A percentile compares a stretch with the other conserved stretches of the same genome.
phyloP scores from a whole-genome alignment of 2,888 invertebrate species.

The Byasa hedistus region DNA sequence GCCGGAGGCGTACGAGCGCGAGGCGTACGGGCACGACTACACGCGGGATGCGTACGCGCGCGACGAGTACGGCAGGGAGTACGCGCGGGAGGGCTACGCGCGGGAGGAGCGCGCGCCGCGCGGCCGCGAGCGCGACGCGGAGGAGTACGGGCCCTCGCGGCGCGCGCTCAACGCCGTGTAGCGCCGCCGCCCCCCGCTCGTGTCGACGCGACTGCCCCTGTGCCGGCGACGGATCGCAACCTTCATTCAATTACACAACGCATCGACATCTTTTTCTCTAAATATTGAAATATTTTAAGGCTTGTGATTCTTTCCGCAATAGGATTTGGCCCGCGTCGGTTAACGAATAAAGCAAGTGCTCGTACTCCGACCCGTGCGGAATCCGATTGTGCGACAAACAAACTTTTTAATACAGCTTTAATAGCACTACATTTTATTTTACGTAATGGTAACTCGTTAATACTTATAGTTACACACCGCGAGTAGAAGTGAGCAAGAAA shows the following conservation, averaged over 20 bases:
- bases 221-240: slow-evolving; percentile 17
- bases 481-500: slow-evolving; percentile 18
- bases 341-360: not conserved
- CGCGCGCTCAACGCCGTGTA: slow-evolving; percentile 88
- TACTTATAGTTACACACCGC: slow-evolving; percentile 21
- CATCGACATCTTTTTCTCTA: slow-evolving; percentile 26
- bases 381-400: not conserved
- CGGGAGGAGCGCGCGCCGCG: slow-evolving; percentile 68
- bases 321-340: not conserved
- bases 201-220: slow-evolving; percentile 29
- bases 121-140: slow-evolving; percentile 67
- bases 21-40: slow-evolving; percentile 57
- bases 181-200: slow-evolving; percentile 44
- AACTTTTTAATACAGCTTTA: slow-evolving; percentile 24
- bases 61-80: slow-evolving; percentile 61
- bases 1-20: slow-evolving; percentile 45
- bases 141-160: slow-evolving; percentile 82
- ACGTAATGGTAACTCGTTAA: slow-evolving; percentile 12
- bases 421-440: slow-evolving; percentile 28
- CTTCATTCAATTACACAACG: slow-evolving; percentile 17
- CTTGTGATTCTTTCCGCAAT: slow-evolving; percentile 12
- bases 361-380: no score
- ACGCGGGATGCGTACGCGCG: slow-evolving; percentile 52
- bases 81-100: slow-evolving; percentile 74
- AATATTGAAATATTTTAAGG: slow-evolving; percentile 21